A percentile compares a stretch with the other conserved stretches of the same genome.
phyloP scores from a whole-genome alignment of 1,140 invertebrate genomes.

The Diorhabda elongata region DNA sequence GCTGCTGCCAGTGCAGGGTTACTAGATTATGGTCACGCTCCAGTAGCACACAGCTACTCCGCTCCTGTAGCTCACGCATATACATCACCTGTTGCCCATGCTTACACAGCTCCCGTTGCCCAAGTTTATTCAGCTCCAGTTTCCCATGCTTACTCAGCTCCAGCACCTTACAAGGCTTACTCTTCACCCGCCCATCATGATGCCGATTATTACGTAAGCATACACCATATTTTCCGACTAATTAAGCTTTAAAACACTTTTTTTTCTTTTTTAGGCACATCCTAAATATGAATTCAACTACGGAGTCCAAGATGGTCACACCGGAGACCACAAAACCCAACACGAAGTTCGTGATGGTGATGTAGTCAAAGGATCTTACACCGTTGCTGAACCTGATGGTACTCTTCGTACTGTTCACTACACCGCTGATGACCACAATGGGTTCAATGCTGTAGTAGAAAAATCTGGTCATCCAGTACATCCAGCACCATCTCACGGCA shows the following conservation, averaged over 20 bases:
- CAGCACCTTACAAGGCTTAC: not conserved
- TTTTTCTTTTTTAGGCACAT: constrained; percentile 44
- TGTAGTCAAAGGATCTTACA: constrained; percentile 47
- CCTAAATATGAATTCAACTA: constrained; percentile 70
- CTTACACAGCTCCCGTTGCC: constrained; percentile 10
- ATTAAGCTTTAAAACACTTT: too few relatives aligned
- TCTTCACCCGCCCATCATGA: not conserved
- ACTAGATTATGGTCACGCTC: constrained; percentile 5
- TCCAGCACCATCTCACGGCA: constrained; percentile 24
- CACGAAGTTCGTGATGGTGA: constrained; percentile 51
- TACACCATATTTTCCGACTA: too few relatives aligned
- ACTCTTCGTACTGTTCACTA: constrained; percentile 61
- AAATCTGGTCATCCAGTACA: constrained; percentile 40
- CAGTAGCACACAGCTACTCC: not conserved
- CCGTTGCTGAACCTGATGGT: constrained; percentile 45
- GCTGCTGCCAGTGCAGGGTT: constrained; percentile 31
- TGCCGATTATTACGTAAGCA: constrained; percentile 8
- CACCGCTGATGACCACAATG: constrained; percentile 47
- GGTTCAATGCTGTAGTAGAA: constrained; percentile 19
- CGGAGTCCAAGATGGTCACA: constrained; percentile 64
- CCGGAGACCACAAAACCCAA: constrained; percentile 63
- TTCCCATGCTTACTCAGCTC: not conserved
- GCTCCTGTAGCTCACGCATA: not conserved
- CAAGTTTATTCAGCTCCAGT: not conserved
- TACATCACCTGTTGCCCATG: constrained; percentile 7